Base-by-base conservation (phyloP, 2,797 vertebrate genomes). In the Holocentrus rufus region DNA sequence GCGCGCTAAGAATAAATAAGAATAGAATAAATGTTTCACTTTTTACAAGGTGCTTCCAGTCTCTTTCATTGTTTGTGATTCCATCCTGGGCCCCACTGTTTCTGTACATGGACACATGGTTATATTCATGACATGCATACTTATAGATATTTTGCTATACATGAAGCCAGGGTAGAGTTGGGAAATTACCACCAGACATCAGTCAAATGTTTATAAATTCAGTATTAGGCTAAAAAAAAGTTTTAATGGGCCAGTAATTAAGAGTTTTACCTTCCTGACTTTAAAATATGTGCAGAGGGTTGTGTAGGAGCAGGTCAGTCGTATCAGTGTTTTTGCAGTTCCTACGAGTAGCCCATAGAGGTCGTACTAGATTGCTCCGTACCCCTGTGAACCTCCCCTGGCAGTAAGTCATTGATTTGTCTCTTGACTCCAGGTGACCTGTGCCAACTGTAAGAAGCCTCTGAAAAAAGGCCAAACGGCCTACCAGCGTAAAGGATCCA, bases 391-490 rank as follows among this genome's bases (percentile, higher is more conserved):
- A 67, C 64, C 13, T 36, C 15, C 22, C 44, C 2, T 9, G 36
- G 22, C 15, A 15, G 60, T 27, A 57, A 65, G 8, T 69, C 34
- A 22, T 44, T 57, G 17, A 57, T 55, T n/a, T 81, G 65, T 87
- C 76, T 86, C 54, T 65, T 67, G 0, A 1, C 50, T 59, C 8
- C 85, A 93, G 92, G 97, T 99, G 88, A 99, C 97, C 13, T 99
- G 98, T 79, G 97, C 98, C 65, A 98, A 99, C 93, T 99, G 98
- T 92, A 99, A 97, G 91, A 99, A 99, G 89, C 97, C 98, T 87
- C 94, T 99, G 73, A 98, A 98, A 88, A 99, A 99, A 90, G 98
- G 98, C 76, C 98, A 99, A 80, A 99, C 98, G 2, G 98, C 98
- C 0, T 99, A 99, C 90, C 98, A 99, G 77, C 95, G 98, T 11